These are phyloP conservation scores for Coreius guichenoti DNA, from an alignment of 2,797 vertebrate species.

Conservation along the genomic window DNA sequence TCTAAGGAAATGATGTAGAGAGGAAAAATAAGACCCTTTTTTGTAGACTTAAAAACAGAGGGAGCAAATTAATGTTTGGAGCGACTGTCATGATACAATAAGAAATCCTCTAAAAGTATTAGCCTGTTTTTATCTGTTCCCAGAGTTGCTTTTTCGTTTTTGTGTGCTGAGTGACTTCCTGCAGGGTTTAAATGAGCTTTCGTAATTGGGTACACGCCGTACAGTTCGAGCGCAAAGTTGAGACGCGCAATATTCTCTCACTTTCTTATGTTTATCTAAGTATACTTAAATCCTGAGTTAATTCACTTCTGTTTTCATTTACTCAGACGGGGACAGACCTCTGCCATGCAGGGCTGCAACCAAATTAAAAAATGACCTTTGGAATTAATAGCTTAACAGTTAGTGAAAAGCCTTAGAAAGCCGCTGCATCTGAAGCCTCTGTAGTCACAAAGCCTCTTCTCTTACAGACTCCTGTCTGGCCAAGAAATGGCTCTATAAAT, in stretches of 20 bases:
- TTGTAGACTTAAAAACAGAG: conserved; percentile 10
- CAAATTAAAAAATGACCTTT: conserved; percentile 59
- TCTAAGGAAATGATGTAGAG: conserved; percentile 34
- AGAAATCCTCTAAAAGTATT: conserved; percentile 26
- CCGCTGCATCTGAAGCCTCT: conserved; percentile 36
- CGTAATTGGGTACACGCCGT: conserved; percentile 11
- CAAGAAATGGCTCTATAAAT: conserved; percentile 50
- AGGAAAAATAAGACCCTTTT: conserved; percentile 12
- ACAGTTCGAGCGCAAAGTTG: neutral
- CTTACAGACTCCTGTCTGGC: neutral
- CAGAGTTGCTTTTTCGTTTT: neutral
- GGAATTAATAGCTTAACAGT: conserved; percentile 56
- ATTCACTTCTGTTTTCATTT: conserved; percentile 52
- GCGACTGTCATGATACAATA: neutral
- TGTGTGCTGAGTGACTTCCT: conserved; percentile 17
- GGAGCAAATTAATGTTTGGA: conserved; percentile 30
- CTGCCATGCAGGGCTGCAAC: conserved; percentile 42
- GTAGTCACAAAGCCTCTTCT: conserved; percentile 28
- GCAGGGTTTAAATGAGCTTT: conserved; percentile 25
- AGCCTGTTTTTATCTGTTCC: conserved; percentile 1
- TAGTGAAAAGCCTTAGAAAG: conserved; percentile 47
- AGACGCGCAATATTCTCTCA: neutral
- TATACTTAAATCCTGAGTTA: conserved; percentile 37
- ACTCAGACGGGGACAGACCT: conserved; percentile 31
- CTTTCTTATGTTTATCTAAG: conserved; percentile 8